Conservation (phyloP, 2,888 invertebrate species). For the Parnassius orleans region DNA sequence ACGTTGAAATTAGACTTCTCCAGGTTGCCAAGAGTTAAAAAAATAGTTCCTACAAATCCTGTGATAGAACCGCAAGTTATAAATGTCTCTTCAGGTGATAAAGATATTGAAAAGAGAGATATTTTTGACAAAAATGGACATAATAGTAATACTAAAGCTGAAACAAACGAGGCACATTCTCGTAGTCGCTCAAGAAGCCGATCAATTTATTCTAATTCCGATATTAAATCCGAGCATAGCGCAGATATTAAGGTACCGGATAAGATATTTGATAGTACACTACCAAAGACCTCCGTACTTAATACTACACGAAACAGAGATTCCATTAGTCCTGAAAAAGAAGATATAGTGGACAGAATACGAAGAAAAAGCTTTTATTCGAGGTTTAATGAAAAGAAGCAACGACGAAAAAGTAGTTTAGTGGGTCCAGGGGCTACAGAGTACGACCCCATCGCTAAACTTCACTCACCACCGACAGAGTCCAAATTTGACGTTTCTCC, state of each 20-base stretch:
- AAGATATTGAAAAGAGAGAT: conserved; percentile 58
- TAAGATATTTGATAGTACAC: conserved; percentile 42
- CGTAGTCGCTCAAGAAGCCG: conserved; percentile 69
- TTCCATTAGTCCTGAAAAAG: conserved; percentile 76
- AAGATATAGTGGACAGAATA: conserved; percentile 92
- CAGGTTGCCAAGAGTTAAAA: conserved; percentile 80
- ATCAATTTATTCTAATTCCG: conserved; percentile 70
- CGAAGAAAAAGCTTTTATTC: conserved; percentile 94
- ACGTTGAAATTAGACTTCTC: conserved; percentile 84
- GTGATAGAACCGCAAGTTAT: conserved; percentile 78
- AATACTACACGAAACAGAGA: conserved; percentile 69
- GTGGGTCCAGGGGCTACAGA: conserved; percentile 83
- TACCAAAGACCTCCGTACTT: conserved; percentile 47
- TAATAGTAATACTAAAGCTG: conserved; percentile 40
- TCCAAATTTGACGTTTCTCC: conserved; percentile 63
- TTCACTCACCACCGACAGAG: conserved; percentile 62
- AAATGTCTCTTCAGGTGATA: conserved; percentile 56
- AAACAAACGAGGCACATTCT: conserved; percentile 46
- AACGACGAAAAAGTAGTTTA: conserved; percentile 84
- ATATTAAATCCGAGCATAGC: conserved; percentile 70
- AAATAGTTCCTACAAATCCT: conserved; percentile 80
- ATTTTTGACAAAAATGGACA: conserved; percentile 50
- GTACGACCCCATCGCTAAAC: conserved; percentile 74
- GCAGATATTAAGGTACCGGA: conserved; percentile 51
- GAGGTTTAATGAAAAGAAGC: conserved; percentile 92